Evolutionary conservation across 2,113 vertebrate genomes (phyloP).

Genomic region (Willisornis vidua): DNA sequence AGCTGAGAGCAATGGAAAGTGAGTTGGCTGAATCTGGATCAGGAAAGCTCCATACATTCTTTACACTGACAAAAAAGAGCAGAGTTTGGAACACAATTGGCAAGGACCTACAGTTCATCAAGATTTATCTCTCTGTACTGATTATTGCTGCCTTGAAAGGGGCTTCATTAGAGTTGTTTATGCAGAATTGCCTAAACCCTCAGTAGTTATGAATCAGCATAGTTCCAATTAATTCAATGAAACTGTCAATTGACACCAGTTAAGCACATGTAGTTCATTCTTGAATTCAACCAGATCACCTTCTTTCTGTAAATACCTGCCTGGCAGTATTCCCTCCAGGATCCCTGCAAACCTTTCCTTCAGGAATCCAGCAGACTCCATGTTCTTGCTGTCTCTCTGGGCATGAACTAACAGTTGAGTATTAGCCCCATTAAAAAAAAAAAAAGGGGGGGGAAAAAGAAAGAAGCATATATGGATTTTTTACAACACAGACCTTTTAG

Average conservation of each 20-base stretch:
- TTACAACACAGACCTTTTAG: conserved; percentile 29
- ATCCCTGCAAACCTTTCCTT: neutral
- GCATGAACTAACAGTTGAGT: neutral
- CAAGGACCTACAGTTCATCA: neutral
- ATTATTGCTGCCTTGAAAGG: neutral
- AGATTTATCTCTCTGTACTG: neutral
- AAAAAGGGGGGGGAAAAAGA: neutral
- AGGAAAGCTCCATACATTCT: neutral
- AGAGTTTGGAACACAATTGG: neutral
- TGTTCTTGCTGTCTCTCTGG: neutral
- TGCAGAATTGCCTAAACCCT: neutral
- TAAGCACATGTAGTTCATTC: neutral
- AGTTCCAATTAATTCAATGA: neutral
- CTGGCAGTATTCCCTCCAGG: neutral
- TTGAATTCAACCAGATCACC: neutral
- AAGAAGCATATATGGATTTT: neutral
- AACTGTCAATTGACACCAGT: neutral
- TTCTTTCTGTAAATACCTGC: neutral
- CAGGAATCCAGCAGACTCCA: neutral
- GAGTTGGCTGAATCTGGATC: neutral
- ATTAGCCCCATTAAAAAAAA: neutral
- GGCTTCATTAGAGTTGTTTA: neutral
- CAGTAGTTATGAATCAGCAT: neutral
- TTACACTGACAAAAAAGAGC: neutral
- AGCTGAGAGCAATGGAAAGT: neutral